These are phyloP conservation scores for Columba janthina DNA, from an alignment of 2,113 vertebrate species.

Conservation along the genomic window DNA sequence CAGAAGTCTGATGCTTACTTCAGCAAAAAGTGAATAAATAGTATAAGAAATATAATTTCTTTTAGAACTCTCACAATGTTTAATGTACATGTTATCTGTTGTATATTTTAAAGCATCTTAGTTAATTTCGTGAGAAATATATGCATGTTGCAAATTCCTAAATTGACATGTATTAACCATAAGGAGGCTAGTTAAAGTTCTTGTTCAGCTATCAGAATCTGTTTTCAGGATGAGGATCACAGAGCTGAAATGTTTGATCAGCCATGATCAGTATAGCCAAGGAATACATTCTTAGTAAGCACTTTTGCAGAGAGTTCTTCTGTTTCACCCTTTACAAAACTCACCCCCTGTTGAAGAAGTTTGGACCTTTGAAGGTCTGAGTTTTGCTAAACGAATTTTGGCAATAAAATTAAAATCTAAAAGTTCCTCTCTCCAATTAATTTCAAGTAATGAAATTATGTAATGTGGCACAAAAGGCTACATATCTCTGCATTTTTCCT, in stretches of 20 bases:
- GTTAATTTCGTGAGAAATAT: background rate
- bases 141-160: background rate
- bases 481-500: background rate
- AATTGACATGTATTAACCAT: background rate
- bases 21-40: constrained; percentile 32
- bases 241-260: background rate
- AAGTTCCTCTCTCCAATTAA: background rate
- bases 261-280: background rate
- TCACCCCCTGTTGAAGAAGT: background rate
- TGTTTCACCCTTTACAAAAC: background rate
- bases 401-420: background rate
- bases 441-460: background rate
- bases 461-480: background rate
- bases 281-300: background rate
- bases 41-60: background rate
- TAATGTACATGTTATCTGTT: background rate
- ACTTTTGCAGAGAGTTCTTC: background rate
- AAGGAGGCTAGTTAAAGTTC: background rate
- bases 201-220: background rate
- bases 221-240: background rate
- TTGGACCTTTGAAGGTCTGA: background rate
- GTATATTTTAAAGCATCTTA: background rate
- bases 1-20: constrained; percentile 22
- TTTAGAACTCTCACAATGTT: background rate
- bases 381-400: background rate